These are phyloP conservation scores for Mormyrus lacerda DNA, from an alignment of 2,113 vertebrate species.

Conservation along the genomic window DNA sequence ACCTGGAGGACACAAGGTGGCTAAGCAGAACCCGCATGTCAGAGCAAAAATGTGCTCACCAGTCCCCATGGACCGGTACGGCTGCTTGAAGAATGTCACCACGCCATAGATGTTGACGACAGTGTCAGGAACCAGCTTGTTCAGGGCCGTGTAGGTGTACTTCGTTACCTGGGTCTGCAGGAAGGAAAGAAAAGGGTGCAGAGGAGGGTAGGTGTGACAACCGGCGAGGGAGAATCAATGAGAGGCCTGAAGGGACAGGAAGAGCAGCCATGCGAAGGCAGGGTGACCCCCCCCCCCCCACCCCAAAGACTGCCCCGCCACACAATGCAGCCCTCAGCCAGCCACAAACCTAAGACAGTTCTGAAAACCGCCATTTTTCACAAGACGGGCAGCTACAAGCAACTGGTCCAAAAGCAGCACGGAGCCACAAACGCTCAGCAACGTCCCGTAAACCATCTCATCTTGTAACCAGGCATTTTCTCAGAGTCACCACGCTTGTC, in stretches of 20 bases:
- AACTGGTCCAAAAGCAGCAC: neutral
- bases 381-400: neutral
- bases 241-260: too few relatives aligned
- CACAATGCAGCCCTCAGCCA: too few relatives aligned
- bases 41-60: slow-evolving; percentile 41
- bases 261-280: too few relatives aligned
- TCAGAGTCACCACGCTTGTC: neutral
- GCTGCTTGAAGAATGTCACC: slow-evolving; percentile 67
- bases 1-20: neutral
- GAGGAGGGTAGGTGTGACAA: neutral
- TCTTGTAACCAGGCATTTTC: neutral
- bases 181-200: neutral
- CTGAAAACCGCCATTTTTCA: neutral
- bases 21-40: neutral
- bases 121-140: slow-evolving; percentile 40
- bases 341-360: neutral
- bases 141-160: slow-evolving; percentile 48
- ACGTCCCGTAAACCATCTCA: neutral
- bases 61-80: slow-evolving; percentile 59
- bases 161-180: slow-evolving; percentile 41
- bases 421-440: neutral
- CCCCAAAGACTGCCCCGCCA: too few relatives aligned
- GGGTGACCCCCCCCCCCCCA: too few relatives aligned
- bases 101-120: slow-evolving; percentile 63
- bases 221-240: too few relatives aligned